Percentiles rank a stretch among this genome's conserved stretches.
Evolutionary conservation across 2,888 invertebrate genomes (phyloP).

Genomic region (Criorhina ranunculi): DNA sequence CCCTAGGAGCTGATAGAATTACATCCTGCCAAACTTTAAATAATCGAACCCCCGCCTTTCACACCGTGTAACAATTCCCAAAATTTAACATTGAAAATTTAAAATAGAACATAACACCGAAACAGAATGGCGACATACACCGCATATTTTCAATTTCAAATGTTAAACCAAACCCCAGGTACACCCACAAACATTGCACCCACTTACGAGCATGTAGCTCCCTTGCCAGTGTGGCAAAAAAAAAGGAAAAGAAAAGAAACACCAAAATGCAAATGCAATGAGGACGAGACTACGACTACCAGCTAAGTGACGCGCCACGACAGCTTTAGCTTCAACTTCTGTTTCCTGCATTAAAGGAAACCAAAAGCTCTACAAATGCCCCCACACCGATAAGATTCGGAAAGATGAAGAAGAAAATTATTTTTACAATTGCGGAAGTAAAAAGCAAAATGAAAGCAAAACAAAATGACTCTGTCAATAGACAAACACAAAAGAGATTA

Average conservation of each 20-base stretch:
- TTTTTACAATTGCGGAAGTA: slow-evolving; percentile 26
- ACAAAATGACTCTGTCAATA: slow-evolving; percentile 39
- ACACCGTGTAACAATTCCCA: no score
- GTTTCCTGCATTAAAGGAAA: slow-evolving; percentile 41
- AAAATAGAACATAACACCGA: neutral
- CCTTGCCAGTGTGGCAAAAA: no score
- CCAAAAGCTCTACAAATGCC: slow-evolving; percentile 1
- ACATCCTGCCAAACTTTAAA: no score
- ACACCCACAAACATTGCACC: neutral
- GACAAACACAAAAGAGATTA: slow-evolving; percentile 49
- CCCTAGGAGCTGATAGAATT: no score
- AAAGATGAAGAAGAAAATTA: slow-evolving; percentile 4
- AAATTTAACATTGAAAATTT: neutral
- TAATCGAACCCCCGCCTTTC: no score
- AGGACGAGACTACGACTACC: neutral
- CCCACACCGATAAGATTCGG: neutral
- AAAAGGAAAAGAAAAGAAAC: slow-evolving; percentile 15
- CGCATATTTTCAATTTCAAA: slow-evolving; percentile 5
- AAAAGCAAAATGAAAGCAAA: slow-evolving; percentile 35
- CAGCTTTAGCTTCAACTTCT: slow-evolving; percentile 34
- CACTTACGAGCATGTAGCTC: no score
- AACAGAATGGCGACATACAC: neutral
- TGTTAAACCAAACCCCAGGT: neutral
- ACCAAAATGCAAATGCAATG: slow-evolving; percentile 36
- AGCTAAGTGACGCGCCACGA: slow-evolving; percentile 6